Conservation (phyloP, 2,113 vertebrate genomes). For the Dryoscopus gambensis region DNA sequence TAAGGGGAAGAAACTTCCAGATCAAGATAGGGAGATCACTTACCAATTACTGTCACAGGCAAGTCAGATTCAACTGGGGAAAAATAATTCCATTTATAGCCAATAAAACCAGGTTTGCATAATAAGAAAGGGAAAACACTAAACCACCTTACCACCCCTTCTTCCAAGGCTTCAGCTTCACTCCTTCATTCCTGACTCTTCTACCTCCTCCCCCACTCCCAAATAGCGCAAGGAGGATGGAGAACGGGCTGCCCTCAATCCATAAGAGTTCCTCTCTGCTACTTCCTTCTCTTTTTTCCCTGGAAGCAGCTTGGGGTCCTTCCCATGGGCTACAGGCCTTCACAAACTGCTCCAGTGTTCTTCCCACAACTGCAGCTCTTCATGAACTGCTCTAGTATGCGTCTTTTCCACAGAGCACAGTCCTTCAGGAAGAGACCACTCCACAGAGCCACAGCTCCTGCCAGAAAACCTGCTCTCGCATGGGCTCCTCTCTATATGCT, state of each 20-base stretch:
- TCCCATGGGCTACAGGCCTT: background rate
- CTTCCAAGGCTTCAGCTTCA: background rate
- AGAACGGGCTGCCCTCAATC: background rate
- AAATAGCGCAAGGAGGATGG: background rate
- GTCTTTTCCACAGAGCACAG: background rate
- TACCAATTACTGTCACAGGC: background rate
- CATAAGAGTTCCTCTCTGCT: background rate
- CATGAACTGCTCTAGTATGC: rapidly evolving
- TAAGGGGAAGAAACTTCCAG: background rate
- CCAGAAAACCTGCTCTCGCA: background rate
- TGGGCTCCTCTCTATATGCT: rapidly evolving
- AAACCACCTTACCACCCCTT: background rate
- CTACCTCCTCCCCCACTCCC: background rate
- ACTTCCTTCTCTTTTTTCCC: background rate
- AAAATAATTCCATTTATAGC: background rate
- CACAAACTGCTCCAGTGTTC: background rate
- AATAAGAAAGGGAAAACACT: background rate
- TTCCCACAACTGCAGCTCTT: background rate
- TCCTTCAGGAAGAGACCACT: background rate
- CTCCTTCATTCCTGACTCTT: background rate
- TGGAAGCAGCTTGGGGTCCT: background rate
- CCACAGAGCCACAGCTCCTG: background rate
- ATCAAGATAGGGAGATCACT: background rate
- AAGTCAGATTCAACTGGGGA: background rate
- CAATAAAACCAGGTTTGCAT: background rate